These are phyloP conservation scores for Neolamprologus longior DNA, from an alignment of 2,113 vertebrate species.

Conservation along the genomic window DNA sequence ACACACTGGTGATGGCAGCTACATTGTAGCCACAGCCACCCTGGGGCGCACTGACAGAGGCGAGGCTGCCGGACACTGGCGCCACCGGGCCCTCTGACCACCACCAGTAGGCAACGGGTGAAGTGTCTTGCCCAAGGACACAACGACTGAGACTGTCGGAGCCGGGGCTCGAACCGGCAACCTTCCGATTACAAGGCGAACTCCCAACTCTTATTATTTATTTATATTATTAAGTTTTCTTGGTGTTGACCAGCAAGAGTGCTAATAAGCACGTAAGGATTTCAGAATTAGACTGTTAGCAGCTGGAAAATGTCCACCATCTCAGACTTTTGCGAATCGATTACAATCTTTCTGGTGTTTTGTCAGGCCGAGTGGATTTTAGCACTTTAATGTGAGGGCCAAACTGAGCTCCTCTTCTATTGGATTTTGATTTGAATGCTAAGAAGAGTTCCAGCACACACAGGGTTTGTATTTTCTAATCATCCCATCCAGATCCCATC, in stretches of 20 bases:
- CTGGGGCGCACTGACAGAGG: no score
- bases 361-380: not conserved
- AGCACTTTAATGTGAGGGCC: not conserved
- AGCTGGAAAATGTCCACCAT: not conserved
- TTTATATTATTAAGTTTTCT: not conserved
- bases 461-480: not conserved
- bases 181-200: no score
- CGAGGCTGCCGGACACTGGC: no score
- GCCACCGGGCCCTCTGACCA: no score
- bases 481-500: not conserved
- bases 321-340: fast-evolving
- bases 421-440: not conserved
- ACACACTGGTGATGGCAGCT: no score
- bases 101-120: no score
- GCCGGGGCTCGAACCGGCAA: no score
- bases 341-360: not conserved
- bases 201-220: no score
- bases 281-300: not conserved
- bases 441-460: not conserved
- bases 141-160: no score
- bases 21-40: no score
- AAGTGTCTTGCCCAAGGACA: no score
- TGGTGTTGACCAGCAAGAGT: not conserved
- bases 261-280: not conserved
- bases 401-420: not conserved